A percentile compares a stretch with the other conserved stretches of the same genome.
Conservation (phyloP, 2,888 invertebrate genomes). For the Tuta absoluta region DNA sequence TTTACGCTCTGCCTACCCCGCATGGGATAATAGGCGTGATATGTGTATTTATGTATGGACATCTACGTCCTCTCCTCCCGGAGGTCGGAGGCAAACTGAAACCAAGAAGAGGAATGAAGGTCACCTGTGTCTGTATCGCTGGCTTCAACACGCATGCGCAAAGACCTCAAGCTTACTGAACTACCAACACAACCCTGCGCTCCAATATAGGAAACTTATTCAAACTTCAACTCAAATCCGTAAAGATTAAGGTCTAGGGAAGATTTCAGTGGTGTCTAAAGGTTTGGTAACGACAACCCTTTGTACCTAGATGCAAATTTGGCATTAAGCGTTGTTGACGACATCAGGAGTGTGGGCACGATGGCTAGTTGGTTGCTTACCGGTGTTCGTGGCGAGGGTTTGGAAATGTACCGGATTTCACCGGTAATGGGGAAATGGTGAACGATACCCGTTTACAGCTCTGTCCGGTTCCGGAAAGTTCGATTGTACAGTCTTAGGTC, state of each 20-base stretch:
- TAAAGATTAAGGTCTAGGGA: not conserved
- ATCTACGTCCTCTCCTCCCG: slow-evolving; percentile 35
- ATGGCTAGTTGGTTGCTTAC: slow-evolving; percentile 2
- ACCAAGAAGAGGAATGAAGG: slow-evolving; percentile 47
- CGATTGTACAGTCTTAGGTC: not conserved
- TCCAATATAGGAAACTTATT: not conserved
- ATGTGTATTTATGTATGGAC: too few relatives aligned
- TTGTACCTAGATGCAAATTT: slow-evolving; percentile 31
- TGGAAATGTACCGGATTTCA: not conserved
- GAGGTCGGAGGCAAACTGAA: slow-evolving; percentile 44
- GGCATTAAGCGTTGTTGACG: slow-evolving; percentile 26
- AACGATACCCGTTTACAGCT: not conserved
- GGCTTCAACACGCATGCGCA: slow-evolving; percentile 64
- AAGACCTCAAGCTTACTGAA: slow-evolving; percentile 15
- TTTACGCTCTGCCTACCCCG: too few relatives aligned
- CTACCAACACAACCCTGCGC: not conserved
- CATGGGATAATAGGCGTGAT: too few relatives aligned
- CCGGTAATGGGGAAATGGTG: not conserved
- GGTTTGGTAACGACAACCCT: slow-evolving; percentile 18
- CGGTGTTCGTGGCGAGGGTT: not conserved
- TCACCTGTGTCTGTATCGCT: slow-evolving; percentile 56
- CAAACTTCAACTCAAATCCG: not conserved
- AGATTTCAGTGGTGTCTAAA: not conserved
- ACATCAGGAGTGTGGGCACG: slow-evolving; percentile 15
- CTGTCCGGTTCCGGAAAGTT: not conserved